Conservation (phyloP, 2,113 vertebrate genomes). For the Cyphomyrus discorhynchus region DNA sequence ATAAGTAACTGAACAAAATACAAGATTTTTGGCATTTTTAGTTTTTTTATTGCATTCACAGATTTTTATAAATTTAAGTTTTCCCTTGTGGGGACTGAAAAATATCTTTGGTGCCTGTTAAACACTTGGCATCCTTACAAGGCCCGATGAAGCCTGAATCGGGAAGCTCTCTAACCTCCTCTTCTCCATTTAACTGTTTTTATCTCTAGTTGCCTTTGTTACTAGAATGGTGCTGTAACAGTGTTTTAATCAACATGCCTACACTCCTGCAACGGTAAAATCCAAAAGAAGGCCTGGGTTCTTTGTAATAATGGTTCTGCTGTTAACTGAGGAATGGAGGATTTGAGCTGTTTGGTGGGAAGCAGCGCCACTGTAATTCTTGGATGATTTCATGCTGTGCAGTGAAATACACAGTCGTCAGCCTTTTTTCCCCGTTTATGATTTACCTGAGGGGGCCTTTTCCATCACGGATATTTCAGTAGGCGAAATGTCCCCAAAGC, state of each 20-base stretch:
- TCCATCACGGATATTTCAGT: constrained; percentile 53
- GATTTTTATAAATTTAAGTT: background rate
- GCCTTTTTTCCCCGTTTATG: constrained; percentile 35
- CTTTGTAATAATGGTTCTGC: background rate
- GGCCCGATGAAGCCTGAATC: background rate
- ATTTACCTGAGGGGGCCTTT: constrained; percentile 36
- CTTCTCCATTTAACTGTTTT: background rate
- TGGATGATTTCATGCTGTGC: background rate
- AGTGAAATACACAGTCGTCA: constrained; percentile 35
- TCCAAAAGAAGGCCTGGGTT: background rate
- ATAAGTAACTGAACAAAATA: too few relatives aligned
- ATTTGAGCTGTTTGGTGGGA: background rate
- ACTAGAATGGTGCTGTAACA: background rate
- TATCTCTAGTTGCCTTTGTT: background rate
- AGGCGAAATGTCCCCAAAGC: constrained; percentile 54
- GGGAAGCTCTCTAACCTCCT: background rate
- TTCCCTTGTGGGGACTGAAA: background rate
- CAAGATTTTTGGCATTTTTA: too few relatives aligned
- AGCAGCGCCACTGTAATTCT: background rate
- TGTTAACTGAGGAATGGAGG: background rate
- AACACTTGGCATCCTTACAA: background rate
- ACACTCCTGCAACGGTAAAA: background rate
- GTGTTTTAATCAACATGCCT: background rate
- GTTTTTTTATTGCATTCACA: background rate
- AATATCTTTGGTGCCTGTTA: background rate